phyloP scores from a whole-genome alignment of 2,113 vertebrate species.

The Hemicordylus capensis region DNA sequence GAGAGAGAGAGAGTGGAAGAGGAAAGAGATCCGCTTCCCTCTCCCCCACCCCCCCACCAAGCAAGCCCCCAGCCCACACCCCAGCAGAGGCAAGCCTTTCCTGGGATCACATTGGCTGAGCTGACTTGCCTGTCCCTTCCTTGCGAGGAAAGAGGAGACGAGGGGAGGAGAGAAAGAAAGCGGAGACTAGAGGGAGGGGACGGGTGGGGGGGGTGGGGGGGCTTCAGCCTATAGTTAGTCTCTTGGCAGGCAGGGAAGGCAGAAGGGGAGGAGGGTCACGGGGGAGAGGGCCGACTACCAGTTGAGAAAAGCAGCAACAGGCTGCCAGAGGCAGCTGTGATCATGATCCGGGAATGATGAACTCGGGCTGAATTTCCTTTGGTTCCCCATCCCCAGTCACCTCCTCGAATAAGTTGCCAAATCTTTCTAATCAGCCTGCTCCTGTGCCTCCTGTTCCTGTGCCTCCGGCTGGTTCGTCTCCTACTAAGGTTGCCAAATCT shows the following conservation, averaged over 20 bases:
- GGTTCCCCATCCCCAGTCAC: not conserved
- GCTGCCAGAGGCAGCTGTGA: not conserved
- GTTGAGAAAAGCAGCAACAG: not conserved
- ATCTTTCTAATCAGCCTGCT: not conserved
- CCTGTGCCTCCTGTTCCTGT: too few species aligned
- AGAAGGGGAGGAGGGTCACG: not conserved
- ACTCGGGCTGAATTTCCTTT: too few species aligned
- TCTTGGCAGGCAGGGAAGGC: not conserved
- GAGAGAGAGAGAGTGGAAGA: not conserved
- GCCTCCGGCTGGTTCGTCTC: not conserved
- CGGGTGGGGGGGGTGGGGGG: too few species aligned
- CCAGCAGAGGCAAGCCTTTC: not conserved
- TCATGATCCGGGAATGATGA: too few species aligned
- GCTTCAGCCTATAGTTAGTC: not conserved
- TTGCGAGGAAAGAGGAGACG: not conserved
- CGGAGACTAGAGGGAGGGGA: not conserved
- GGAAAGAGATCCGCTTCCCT: not conserved
- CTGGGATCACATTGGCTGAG: conserved; percentile 17
- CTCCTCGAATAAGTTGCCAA: not conserved
- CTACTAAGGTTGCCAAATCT: not conserved
- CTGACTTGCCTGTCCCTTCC: not conserved
- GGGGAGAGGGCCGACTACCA: not conserved
- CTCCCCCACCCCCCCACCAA: not conserved
- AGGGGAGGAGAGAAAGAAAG: not conserved
- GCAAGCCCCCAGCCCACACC: not conserved